phyloP scores from a whole-genome alignment of 2,797 vertebrate genomes.

The Danio tinwini region DNA sequence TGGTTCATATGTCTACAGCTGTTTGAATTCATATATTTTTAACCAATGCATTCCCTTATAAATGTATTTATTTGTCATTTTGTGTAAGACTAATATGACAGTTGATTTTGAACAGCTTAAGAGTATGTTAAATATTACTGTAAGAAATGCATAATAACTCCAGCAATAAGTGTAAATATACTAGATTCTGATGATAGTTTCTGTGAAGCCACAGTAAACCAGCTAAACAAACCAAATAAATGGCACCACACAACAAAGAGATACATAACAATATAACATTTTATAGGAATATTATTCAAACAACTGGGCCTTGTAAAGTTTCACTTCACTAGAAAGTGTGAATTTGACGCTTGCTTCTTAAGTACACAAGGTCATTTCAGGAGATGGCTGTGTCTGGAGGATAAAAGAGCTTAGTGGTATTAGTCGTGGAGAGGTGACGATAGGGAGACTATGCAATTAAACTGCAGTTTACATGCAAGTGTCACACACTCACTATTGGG shows the following conservation, averaged over 20 bases:
- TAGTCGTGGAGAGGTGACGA: conserved; percentile 37
- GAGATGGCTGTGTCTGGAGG: conserved; percentile 19
- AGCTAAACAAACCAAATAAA: not conserved
- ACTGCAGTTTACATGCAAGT: conserved; percentile 44
- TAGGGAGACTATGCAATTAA: conserved; percentile 52
- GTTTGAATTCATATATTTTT: not conserved
- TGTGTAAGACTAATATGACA: no score
- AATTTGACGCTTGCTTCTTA: conserved; percentile 13
- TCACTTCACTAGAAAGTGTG: conserved; percentile 6
- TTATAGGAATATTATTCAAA: not conserved
- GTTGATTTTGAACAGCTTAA: no score
- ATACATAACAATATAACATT: not conserved
- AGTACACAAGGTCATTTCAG: conserved; percentile 39
- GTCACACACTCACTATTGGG: conserved; percentile 34
- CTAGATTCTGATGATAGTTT: not conserved
- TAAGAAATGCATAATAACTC: not conserved
- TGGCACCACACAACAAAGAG: not conserved
- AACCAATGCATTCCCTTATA: not conserved
- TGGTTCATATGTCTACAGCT: not conserved
- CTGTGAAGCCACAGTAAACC: not conserved
- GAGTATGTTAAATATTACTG: not conserved
- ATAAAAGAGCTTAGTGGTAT: conserved; percentile 43
- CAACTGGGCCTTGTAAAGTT: not conserved
- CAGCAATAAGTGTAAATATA: not conserved
- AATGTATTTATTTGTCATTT: not conserved